Base-by-base conservation (phyloP, 2,888 invertebrate species). In the Apamea epomidion region DNA sequence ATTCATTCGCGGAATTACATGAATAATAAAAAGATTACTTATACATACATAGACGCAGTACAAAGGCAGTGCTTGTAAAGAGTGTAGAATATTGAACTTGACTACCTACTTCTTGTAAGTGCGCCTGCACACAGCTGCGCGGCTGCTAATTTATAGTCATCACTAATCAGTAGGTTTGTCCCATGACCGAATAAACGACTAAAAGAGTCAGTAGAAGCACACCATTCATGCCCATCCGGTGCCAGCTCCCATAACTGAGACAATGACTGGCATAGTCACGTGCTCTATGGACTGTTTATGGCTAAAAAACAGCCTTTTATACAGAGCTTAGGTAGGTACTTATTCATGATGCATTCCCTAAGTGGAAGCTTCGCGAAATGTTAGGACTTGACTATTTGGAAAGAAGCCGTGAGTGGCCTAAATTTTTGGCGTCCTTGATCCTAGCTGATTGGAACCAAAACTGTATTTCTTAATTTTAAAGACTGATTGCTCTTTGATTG, bases 81-180 rank as follows among this genome's bases (percentile, higher is more conserved):
- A 32, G 32, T 64, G 25, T 18, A 62, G 18, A 45, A 10, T 51
- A 65, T 12, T 37, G 12, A 65, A 65, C 5, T 65, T 25, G 64
- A 37, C 21, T 32, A 29, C 8, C 18, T 32, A 64, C 21, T 25
- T 32, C 18, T 10, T 32, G 65, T 65, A 12, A 10, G 21, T 65
- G 37, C 32, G 64, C 64, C 8, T 16, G 29, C 25, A 65, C 68
- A 76, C 76, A 84, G 76, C 58, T 82, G 86, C 60, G 51, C 29
- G 58, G 14, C 83, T 82, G 84, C 51, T 71, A n/a, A n/a, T n/a
- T n/a, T n/a, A 65, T 32, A n/a, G 67, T 86, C 77, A 77, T 82
- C 71, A 85, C 16, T n/a, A 51, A 58, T 60, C 51, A 54, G 54
- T 37, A 65, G 37, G 32, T 32, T 21, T 10, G 16, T 68, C 62